These are phyloP conservation scores for Amphiura filiformis DNA, from an alignment of 35 echinoderm and acorn worm species.

Conservation along the genomic window DNA sequence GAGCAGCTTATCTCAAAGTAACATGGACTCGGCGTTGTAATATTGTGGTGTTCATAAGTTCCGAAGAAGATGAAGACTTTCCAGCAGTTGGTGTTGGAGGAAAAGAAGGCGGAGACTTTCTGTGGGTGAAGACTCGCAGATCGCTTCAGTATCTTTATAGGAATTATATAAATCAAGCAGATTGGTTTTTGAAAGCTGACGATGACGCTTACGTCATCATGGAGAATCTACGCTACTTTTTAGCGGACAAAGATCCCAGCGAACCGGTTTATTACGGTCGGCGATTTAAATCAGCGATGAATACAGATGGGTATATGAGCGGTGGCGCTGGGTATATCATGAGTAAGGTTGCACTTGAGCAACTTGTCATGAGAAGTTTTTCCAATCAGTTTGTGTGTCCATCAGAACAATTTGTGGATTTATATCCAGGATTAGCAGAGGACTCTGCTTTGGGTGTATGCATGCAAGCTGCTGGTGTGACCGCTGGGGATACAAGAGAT, in stretches of 20 bases:
- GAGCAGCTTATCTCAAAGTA: constrained; percentile 26
- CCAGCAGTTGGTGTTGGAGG: constrained; percentile 23
- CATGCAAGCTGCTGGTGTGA: constrained; percentile 60
- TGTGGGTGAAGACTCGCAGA: constrained; percentile 59
- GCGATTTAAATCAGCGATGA: background rate
- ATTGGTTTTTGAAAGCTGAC: constrained; percentile 78
- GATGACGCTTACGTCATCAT: constrained; percentile 68
- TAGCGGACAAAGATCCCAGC: constrained; percentile 16
- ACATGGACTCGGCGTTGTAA: constrained; percentile 44
- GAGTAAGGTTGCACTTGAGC: constrained; percentile 37
- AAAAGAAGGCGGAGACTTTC: constrained; percentile 22
- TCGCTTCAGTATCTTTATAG: constrained; percentile 45
- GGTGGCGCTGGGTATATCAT: constrained; percentile 71
- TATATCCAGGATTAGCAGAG: constrained; percentile 45
- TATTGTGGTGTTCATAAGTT: constrained; percentile 31
- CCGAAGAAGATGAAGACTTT: constrained; percentile 11
- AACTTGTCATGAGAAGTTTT: background rate
- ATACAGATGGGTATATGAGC: constrained; percentile 38
- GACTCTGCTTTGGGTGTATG: constrained; percentile 88
- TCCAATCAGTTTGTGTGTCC: background rate
- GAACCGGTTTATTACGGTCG: constrained; percentile 43
- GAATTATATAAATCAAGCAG: constrained; percentile 13
- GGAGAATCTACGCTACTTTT: constrained; percentile 64
- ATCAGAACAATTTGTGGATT: background rate
- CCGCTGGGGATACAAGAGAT: constrained; percentile 73